phyloP scores from a whole-genome alignment of 1,140 invertebrate genomes.

The Pogonomyrmex californicus region DNA sequence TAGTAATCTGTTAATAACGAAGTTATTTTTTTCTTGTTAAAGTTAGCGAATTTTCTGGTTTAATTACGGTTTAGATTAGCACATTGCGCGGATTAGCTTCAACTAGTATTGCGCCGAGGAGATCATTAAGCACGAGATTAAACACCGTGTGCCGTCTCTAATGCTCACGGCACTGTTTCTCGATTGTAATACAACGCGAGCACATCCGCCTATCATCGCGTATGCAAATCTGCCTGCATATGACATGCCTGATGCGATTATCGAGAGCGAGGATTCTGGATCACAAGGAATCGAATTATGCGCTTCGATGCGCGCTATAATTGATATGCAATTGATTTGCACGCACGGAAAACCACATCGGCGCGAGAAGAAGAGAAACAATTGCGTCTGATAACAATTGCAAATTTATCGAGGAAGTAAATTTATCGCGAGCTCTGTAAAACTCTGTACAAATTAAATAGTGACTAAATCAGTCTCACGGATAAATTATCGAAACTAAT shows the following conservation, averaged over 20 bases:
- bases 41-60: conserved; percentile 14
- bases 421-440: not conserved
- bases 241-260: conserved; percentile 71
- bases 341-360: conserved; percentile 1
- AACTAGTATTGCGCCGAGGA: conserved; percentile 64
- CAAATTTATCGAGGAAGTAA: not conserved
- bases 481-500: not conserved
- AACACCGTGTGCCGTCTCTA: conserved; percentile 64
- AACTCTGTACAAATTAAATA: not conserved
- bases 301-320: conserved; percentile 54
- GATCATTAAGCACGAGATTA: conserved; percentile 71
- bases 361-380: conserved; percentile 4
- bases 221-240: conserved; percentile 70
- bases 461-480: not conserved
- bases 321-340: conserved; percentile 55
- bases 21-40: not conserved
- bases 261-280: conserved; percentile 66
- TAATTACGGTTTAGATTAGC: conserved; percentile 45
- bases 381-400: conserved; percentile 2
- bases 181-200: conserved; percentile 70
- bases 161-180: conserved; percentile 63
- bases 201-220: conserved; percentile 66
- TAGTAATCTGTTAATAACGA: not conserved
- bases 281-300: conserved; percentile 43
- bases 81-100: conserved; percentile 19